Evolutionary conservation across 2,113 vertebrate genomes (phyloP).

Genomic region (Archilochus colubris): DNA sequence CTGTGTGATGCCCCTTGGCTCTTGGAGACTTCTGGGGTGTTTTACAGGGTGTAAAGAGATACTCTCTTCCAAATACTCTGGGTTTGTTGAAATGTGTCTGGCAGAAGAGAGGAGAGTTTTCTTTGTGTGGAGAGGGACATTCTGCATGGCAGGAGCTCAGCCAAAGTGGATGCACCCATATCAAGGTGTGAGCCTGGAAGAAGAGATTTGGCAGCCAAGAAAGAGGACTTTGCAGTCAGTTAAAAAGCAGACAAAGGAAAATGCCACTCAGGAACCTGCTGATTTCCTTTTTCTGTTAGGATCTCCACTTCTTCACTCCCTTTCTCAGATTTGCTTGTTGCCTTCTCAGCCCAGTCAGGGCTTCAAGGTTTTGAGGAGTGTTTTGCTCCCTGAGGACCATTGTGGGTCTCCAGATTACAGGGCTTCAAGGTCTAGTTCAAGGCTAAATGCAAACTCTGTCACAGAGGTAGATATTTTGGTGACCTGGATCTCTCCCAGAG

Average conservation of each 20-base stretch:
- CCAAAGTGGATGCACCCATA: fast-evolving
- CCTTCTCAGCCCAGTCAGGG: background rate
- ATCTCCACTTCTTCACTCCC: background rate
- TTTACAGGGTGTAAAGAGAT: background rate
- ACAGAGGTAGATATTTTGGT: background rate
- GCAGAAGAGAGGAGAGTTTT: background rate
- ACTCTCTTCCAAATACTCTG: background rate
- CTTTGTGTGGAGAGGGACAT: background rate
- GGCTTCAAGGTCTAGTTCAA: background rate
- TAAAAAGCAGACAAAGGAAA: background rate
- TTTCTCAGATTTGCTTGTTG: background rate
- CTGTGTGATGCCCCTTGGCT: background rate
- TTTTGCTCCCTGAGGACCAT: background rate
- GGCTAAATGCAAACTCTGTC: background rate
- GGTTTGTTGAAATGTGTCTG: background rate
- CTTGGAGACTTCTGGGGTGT: fast-evolving
- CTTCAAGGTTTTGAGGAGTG: background rate
- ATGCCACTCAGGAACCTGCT: background rate
- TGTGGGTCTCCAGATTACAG: background rate
- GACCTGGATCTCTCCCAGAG: background rate
- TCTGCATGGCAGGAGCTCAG: background rate
- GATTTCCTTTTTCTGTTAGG: background rate
- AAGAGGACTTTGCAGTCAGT: background rate
- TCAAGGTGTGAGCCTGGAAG: background rate
- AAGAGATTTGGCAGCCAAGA: background rate